These are phyloP conservation scores for Cephus nigrinus DNA, from an alignment of 2,888 invertebrate species.

Conservation along the genomic window DNA sequence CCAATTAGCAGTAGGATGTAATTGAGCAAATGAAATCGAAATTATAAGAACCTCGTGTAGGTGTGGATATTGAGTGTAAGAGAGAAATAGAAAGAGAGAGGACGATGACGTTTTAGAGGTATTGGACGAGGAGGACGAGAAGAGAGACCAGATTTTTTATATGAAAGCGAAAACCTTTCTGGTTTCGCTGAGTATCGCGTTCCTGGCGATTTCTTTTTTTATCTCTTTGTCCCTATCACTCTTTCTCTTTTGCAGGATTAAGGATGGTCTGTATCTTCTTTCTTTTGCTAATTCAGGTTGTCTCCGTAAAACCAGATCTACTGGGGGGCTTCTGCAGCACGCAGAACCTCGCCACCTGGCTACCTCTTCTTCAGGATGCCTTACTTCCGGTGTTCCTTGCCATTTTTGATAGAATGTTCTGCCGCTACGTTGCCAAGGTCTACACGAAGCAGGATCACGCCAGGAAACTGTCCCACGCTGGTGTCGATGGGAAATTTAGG, in stretches of 20 bases:
- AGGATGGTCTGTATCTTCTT: constrained; percentile 5
- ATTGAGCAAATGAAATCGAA: constrained; percentile 20
- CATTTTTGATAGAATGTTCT: constrained; percentile 71
- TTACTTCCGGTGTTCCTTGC: constrained; percentile 71
- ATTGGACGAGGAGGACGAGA: not conserved
- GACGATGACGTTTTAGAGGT: not conserved
- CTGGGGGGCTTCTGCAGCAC: constrained; percentile 68
- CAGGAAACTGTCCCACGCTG: constrained; percentile 56
- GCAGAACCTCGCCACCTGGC: constrained; percentile 70
- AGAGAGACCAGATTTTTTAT: constrained; percentile 28
- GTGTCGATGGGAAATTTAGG: constrained; percentile 70
- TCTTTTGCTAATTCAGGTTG: constrained; percentile 58
- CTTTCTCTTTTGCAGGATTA: not conserved
- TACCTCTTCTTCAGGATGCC: constrained; percentile 70
- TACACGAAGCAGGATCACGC: constrained; percentile 65
- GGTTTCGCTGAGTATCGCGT: constrained; percentile 10
- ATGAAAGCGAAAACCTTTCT: constrained; percentile 31
- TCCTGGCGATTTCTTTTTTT: constrained; percentile 9
- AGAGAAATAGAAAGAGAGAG: not conserved
- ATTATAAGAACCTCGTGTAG: not conserved
- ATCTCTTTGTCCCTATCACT: not conserved
- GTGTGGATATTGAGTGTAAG: not conserved
- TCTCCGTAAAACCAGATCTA: constrained; percentile 68
- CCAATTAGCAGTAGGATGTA: constrained; percentile 18
- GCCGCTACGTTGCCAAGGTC: constrained; percentile 69